phyloP scores from a whole-genome alignment of 2,888 invertebrate genomes.

The Pogonocherus hispidulus region DNA sequence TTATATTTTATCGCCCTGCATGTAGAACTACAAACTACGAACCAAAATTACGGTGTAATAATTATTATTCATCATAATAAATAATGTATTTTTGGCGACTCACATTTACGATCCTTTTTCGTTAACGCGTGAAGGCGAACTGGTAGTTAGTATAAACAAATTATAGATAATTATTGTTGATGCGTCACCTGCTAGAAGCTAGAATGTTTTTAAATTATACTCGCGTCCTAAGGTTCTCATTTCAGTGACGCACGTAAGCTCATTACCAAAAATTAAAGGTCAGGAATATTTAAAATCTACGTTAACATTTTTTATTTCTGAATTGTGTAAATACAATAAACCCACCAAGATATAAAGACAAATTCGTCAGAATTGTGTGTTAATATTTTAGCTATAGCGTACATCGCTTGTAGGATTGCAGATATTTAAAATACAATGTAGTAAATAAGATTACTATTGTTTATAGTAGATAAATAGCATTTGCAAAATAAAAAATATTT shows the following conservation, averaged over 20 bases:
- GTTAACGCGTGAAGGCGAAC: constrained; percentile 26
- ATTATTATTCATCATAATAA: constrained; percentile 7
- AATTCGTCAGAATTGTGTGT: too few relatives aligned
- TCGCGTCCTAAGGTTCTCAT: background rate
- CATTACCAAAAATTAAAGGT: background rate
- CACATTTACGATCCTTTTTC: constrained; percentile 12
- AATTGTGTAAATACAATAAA: too few relatives aligned
- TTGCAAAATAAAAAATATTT: too few relatives aligned
- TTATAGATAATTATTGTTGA: background rate
- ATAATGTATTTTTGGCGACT: constrained; percentile 21
- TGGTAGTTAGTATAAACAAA: constrained; percentile 20
- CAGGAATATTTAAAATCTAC: too few relatives aligned
- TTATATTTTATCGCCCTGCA: background rate
- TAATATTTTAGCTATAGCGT: too few relatives aligned
- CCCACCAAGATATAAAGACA: too few relatives aligned
- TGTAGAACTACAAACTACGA: background rate
- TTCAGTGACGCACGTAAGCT: background rate
- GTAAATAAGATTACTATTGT: too few relatives aligned
- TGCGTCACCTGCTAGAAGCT: constrained; percentile 16
- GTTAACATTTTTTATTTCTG: too few relatives aligned
- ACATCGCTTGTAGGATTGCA: too few relatives aligned
- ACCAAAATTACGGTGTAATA: background rate
- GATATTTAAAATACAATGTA: too few relatives aligned
- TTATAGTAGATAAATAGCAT: too few relatives aligned
- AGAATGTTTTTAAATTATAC: background rate